Percentiles rank a stretch among this genome's conserved stretches.
phyloP scores from a whole-genome alignment of 2,888 invertebrate genomes.

The Gortyna flavago region DNA sequence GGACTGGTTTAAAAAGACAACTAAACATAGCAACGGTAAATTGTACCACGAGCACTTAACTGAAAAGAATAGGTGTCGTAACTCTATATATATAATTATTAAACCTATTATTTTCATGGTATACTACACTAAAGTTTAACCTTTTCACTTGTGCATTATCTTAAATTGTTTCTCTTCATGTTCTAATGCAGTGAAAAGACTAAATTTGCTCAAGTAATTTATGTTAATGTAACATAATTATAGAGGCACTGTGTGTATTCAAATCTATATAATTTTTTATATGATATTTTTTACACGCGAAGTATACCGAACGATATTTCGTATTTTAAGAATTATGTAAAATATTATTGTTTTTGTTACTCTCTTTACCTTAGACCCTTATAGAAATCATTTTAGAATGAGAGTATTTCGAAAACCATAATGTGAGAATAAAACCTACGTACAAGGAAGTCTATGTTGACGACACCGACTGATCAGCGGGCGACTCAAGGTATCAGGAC shows the following conservation, averaged over 20 bases:
- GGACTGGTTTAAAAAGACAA: slow-evolving; percentile 64
- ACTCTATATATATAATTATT: slow-evolving; percentile 80
- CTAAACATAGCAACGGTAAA: slow-evolving; percentile 70
- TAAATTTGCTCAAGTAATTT: slow-evolving; percentile 88
- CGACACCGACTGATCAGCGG: slow-evolving; percentile 57
- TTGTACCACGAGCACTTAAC: slow-evolving; percentile 81
- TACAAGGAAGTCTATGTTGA: slow-evolving; percentile 54
- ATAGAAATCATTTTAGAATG: slow-evolving; percentile 60
- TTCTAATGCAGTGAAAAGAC: slow-evolving; percentile 82
- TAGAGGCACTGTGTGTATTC: slow-evolving; percentile 91
- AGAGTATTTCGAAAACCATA: slow-evolving; percentile 60
- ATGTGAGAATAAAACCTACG: slow-evolving; percentile 56
- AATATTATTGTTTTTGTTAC: slow-evolving; percentile 69
- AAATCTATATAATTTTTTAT: slow-evolving; percentile 81
- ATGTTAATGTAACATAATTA: slow-evolving; percentile 91
- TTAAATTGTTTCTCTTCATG: slow-evolving; percentile 55
- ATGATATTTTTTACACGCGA: slow-evolving; percentile 84
- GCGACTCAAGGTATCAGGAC: slow-evolving; percentile 56
- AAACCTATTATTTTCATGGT: slow-evolving; percentile 83
- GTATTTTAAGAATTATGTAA: slow-evolving; percentile 73
- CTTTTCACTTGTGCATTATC: slow-evolving; percentile 80
- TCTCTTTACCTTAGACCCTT: slow-evolving; percentile 62
- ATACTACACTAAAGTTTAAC: slow-evolving; percentile 86
- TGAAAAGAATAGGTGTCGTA: slow-evolving; percentile 80
- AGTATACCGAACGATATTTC: slow-evolving; percentile 75